phyloP scores from a whole-genome alignment of 2,888 invertebrate genomes.

The Chaitophorus viminalis region DNA sequence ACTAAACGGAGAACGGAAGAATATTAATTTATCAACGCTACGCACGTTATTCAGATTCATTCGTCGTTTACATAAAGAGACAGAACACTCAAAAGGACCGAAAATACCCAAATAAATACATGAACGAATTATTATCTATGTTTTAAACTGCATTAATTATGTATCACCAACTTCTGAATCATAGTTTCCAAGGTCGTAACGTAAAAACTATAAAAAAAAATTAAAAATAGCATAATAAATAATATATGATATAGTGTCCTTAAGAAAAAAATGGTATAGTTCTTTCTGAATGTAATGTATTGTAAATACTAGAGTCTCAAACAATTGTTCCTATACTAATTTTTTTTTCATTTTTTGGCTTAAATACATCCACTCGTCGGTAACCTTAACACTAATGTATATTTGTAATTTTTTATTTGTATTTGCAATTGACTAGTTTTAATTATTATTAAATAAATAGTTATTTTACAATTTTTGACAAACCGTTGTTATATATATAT shows the following conservation, averaged over 20 bases:
- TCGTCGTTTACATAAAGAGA: background rate
- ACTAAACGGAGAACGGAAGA: background rate
- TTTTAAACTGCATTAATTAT: background rate
- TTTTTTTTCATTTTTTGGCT: background rate
- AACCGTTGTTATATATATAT: conserved; percentile 8
- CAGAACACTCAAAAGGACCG: background rate
- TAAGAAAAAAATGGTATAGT: background rate
- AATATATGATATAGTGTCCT: background rate
- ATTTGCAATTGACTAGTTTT: background rate
- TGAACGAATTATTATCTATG: background rate
- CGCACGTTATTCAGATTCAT: background rate
- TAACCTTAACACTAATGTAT: background rate
- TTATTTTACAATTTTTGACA: background rate
- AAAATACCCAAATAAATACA: background rate
- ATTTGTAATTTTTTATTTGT: background rate
- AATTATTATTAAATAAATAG: background rate
- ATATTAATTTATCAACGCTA: background rate
- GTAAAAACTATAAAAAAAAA: background rate
- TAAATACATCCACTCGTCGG: background rate
- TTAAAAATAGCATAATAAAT: background rate
- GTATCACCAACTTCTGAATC: background rate
- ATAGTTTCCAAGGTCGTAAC: background rate
- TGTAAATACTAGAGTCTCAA: background rate
- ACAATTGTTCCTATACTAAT: background rate
- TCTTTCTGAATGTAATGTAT: background rate